Conservation (phyloP, 1,140 invertebrate genomes). For the Scaptodrosophila lebanonensis region DNA sequence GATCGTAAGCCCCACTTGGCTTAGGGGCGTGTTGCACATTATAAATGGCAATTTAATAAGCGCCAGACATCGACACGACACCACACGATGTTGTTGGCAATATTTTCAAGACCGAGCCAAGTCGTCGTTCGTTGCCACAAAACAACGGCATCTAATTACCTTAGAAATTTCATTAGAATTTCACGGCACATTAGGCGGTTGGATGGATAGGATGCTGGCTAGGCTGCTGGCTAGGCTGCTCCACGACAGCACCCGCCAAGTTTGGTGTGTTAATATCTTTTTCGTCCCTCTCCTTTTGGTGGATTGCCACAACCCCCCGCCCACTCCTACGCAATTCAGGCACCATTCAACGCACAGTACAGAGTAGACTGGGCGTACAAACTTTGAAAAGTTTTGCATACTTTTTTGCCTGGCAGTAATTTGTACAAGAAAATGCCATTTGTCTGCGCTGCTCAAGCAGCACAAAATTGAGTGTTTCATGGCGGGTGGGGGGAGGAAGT, state of each 20-base stretch:
- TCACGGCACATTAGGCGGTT: constrained; percentile 60
- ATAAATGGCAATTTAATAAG: constrained; percentile 67
- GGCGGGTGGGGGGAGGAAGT: background rate
- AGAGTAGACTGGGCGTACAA: constrained; percentile 55
- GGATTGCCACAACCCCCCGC: background rate
- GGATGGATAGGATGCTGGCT: no score
- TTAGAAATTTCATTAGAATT: constrained; percentile 70
- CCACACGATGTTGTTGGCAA: background rate
- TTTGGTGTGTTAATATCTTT: constrained; percentile 37
- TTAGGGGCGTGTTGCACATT: constrained; percentile 29
- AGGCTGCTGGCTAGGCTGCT: constrained; percentile 13
- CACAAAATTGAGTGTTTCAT: constrained; percentile 30
- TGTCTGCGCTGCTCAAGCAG: constrained; percentile 40
- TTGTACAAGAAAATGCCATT: constrained; percentile 23
- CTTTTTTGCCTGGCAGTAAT: constrained; percentile 40
- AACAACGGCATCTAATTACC: constrained; percentile 44
- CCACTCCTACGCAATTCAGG: constrained; percentile 17
- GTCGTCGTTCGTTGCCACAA: background rate
- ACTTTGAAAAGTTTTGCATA: constrained; percentile 68
- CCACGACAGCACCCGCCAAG: constrained; percentile 12
- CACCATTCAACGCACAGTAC: no score
- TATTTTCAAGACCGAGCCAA: background rate
- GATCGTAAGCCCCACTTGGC: background rate
- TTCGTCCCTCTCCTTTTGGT: background rate
- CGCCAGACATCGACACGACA: constrained; percentile 9